Conservation (phyloP, 2,888 invertebrate genomes). For the Seira ritae region DNA sequence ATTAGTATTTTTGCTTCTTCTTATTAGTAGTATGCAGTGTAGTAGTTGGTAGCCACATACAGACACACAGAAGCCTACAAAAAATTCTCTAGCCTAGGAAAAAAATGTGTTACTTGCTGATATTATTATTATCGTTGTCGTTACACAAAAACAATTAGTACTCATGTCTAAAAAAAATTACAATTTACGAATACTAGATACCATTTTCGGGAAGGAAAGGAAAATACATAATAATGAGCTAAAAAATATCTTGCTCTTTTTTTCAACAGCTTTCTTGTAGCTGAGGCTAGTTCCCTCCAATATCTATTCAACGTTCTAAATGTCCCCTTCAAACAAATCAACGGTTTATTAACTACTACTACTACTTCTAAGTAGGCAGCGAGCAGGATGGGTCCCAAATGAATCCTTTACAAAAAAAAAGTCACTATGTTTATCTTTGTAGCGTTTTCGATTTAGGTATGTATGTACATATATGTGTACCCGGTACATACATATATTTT, state of each 20-base stretch:
- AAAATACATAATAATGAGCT: too few species aligned
- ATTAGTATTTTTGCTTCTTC: not conserved
- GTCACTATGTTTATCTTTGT: constrained; percentile 21
- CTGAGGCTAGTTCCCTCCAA: not conserved
- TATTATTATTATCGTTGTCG: not conserved
- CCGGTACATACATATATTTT: constrained; percentile 45
- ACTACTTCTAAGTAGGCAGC: too few species aligned
- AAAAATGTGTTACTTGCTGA: constrained; percentile 13
- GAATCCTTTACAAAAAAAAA: not conserved
- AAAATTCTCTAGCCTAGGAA: constrained; percentile 1
- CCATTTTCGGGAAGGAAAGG: too few species aligned
- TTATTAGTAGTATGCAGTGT: not conserved
- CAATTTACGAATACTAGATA: too few species aligned
- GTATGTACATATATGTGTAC: not conserved
- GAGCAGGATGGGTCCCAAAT: not conserved
- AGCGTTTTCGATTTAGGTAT: constrained; percentile 14
- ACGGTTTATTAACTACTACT: not conserved
- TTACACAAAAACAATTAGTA: too few species aligned
- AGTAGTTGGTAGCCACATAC: not conserved
- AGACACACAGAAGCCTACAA: not conserved
- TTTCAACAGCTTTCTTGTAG: too few species aligned
- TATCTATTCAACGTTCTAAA: not conserved
- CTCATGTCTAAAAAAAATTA: too few species aligned
- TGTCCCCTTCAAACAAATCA: not conserved
- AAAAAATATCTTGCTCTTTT: too few species aligned